These are phyloP conservation scores for Aphrophora alni DNA, from an alignment of 2,888 invertebrate genomes.

Conservation along the genomic window DNA sequence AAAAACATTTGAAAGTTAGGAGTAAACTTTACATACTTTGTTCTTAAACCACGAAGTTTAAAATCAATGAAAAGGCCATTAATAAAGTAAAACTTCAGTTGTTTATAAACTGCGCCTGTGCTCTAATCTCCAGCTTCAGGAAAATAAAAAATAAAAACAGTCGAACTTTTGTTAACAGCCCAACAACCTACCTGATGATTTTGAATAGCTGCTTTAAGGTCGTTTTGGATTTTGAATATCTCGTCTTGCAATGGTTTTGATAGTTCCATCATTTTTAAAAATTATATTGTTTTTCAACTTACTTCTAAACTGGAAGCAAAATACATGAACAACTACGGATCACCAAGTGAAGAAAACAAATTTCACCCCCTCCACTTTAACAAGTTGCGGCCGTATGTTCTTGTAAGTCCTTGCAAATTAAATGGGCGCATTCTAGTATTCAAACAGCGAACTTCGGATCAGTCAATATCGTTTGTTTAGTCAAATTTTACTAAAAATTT, in stretches of 20 bases:
- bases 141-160: constrained; percentile 12
- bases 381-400: constrained; percentile 39
- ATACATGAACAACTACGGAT: neutral
- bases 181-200: constrained; percentile 65
- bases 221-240: constrained; percentile 65
- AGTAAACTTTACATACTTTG: neutral
- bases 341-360: constrained; percentile 29
- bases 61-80: constrained; percentile 24
- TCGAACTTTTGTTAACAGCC: constrained; percentile 30
- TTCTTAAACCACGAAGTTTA: neutral
- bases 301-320: neutral
- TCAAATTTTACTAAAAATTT: neutral
- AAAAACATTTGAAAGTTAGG: neutral
- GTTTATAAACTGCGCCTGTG: constrained; percentile 36
- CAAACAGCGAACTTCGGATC: neutral
- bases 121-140: constrained; percentile 20
- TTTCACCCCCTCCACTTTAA: constrained; percentile 39
- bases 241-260: constrained; percentile 68
- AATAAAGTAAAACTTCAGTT: constrained; percentile 28
- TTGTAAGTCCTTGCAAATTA: constrained; percentile 35
- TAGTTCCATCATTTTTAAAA: constrained; percentile 62
- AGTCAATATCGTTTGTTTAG: neutral
- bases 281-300: neutral
- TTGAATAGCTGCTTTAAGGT: constrained; percentile 68
- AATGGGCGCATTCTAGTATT: constrained; percentile 2